Percentiles rank a stretch among this genome's conserved stretches.
Conservation (phyloP, 2,888 invertebrate species). For the Andrena dorsata region DNA sequence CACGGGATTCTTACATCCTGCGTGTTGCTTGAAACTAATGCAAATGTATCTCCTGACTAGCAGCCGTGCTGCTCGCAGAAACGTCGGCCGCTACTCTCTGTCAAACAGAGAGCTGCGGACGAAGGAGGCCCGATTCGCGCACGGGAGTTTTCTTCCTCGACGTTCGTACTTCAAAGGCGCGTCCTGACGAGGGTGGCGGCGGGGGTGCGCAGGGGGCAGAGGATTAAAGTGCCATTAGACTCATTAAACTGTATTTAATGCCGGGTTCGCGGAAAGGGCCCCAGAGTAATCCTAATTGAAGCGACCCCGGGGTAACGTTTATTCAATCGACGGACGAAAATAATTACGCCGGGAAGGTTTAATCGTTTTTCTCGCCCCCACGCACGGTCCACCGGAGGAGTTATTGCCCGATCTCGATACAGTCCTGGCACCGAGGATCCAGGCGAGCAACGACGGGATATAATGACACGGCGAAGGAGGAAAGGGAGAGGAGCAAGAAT, state of each 20-base stretch:
- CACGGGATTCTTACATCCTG: background rate
- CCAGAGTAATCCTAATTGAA: constrained; percentile 60
- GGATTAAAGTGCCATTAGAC: constrained; percentile 73
- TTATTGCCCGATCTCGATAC: constrained; percentile 47
- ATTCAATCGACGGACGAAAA: constrained; percentile 53
- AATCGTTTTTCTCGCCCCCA: constrained; percentile 52
- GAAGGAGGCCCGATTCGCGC: constrained; percentile 7
- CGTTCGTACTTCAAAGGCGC: constrained; percentile 49
- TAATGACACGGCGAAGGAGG: constrained; percentile 41
- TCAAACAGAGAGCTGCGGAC: background rate
- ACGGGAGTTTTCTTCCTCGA: constrained; percentile 57
- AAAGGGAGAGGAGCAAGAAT: constrained; percentile 53
- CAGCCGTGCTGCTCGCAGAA: too few relatives aligned
- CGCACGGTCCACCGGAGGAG: background rate
- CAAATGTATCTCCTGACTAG: too few relatives aligned
- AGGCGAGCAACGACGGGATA: constrained; percentile 3
- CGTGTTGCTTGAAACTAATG: too few relatives aligned
- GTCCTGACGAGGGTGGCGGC: constrained; percentile 26
- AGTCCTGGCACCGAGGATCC: background rate
- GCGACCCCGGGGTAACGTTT: constrained; percentile 42
- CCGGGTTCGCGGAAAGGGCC: constrained; percentile 39
- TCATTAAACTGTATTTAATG: constrained; percentile 70
- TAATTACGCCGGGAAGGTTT: constrained; percentile 54
- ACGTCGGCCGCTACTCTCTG: too few relatives aligned
- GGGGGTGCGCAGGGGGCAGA: background rate